Evolutionary conservation across 2,797 vertebrate species (phyloP), one percentile per base, ranked within the genome.

Genomic region (Ciconia nigra): DNA sequence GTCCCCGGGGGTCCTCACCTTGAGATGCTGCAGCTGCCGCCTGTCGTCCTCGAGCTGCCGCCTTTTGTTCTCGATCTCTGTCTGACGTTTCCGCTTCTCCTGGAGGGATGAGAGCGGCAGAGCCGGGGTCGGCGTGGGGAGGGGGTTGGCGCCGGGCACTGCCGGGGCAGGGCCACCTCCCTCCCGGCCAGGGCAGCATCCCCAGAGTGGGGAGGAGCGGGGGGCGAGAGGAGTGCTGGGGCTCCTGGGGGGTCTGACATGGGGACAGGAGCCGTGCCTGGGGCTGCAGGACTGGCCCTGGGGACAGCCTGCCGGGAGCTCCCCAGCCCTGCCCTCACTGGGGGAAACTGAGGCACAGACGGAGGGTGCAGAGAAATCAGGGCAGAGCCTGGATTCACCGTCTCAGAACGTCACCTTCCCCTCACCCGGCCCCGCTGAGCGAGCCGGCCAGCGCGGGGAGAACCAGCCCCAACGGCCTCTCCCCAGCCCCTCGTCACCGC

Each of bases 21-120:
- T 99, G 78, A 99, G 98, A 67, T 99, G 99, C 96, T 99, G 99
- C 84, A 99, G 98, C 81, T 99, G 98, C 95, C 99, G 80, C 44
- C 98, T 87, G 92, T 99, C 99, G 0, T 99, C 99, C 95, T 99
- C 99, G 51, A 99, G 97, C 92, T 99, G 99, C 78, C 99, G 98
- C 63, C 98, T 98, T 94, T 99, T 99, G 93, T 98, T 99, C 97
- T 99, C 99, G 0, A 99, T 98, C 98, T 99, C 99, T 0, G 98
- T 98, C 98, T 99, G 99, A 90, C 98, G 98, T 96, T 98, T 99
- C 92, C 99, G 98, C 97, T 99, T 99, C 98, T 99, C 99, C 99
- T 99, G 98, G 5, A 35, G 88, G 87, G 76, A 46, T 0, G 29
- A 86, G 72, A 76, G 82, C 9, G 2, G 85, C 66, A 33, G 61